Base-by-base conservation (phyloP, 1,140 invertebrate species). In the Lycorma delicatula region DNA sequence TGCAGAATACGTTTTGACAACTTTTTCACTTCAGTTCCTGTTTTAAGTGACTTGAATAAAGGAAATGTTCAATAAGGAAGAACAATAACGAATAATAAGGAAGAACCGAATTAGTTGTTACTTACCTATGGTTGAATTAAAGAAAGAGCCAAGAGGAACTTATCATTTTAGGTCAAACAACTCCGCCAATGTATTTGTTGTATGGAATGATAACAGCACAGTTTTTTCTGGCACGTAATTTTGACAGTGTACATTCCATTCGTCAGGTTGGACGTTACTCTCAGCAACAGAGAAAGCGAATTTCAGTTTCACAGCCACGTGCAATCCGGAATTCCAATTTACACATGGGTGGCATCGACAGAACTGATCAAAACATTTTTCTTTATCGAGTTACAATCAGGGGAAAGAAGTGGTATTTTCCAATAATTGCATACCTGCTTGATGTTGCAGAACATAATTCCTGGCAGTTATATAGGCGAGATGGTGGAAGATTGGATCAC, bases 331-430 rank as follows among this genome's bases (percentile, higher is more conserved):
- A 47, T 27, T 57, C 48, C 46, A 49, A 57, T 23, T 13, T 25
- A 54, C 38, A 22, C 11, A 34, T 57, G 55, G 55, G 28, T 44
- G 67, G 68, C 5, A 67, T 68, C 16, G 71, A 73, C 54, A 51
- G 64, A 34, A 69, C 70, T 61, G 69, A 72, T 52, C 63, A 72
- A 66, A 71, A 71, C 64, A 60, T 72, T 16, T 50, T 58, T 12
- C 56, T 59, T 16, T 70, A 72, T 60, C 56, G 70, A 52, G 64
- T 72, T 36, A 26, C 20, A 5, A 70, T 72, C 46, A 41, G 69
- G 7, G 50, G 60, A 27, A 71, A 70, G 60, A 72, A 70, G 59
- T 72, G 69, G 70, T 72, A 67, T 59, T 72, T 66, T 68, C 59
- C 61, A 12, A 46, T 71, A 34, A 63, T 71, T 50, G 64, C 64